Percentiles rank a stretch among this genome's conserved stretches.
Conservation (phyloP, 2,113 vertebrate species). For the Ramphastos sulfuratus region DNA sequence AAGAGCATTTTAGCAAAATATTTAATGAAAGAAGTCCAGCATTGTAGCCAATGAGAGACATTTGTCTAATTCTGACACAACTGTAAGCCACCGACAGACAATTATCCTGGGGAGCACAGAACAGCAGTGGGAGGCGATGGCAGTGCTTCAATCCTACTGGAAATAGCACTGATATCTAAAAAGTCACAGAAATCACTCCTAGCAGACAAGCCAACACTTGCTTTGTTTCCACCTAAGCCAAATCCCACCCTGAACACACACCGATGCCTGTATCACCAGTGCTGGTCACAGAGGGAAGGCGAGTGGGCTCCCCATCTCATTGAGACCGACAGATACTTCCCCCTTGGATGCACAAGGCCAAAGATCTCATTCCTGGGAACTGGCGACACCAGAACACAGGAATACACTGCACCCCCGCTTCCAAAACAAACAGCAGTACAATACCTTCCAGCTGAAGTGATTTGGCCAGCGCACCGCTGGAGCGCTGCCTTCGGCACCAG, state of each 20-base stretch:
- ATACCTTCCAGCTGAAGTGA: constrained; percentile 51
- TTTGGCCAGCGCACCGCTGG: neutral
- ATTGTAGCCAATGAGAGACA: neutral
- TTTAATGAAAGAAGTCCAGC: neutral
- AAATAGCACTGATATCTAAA: neutral
- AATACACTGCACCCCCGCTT: neutral
- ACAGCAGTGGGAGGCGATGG: neutral
- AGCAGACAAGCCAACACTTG: neutral
- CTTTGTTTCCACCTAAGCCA: neutral
- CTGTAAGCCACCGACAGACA: neutral
- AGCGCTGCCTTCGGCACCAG: neutral
- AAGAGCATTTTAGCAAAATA: neutral
- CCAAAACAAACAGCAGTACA: constrained; percentile 52
- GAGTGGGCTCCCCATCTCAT: neutral
- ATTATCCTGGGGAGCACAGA: neutral
- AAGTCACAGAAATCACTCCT: neutral
- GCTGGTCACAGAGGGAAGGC: neutral
- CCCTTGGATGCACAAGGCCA: neutral
- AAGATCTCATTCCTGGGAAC: neutral
- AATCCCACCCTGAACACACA: neutral
- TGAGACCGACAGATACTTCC: neutral
- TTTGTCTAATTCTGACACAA: neutral
- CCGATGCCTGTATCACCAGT: neutral
- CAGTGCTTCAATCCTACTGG: neutral
- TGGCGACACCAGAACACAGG: neutral